Evolutionary conservation across 2,888 invertebrate species (phyloP), one percentile per base, ranked within the genome.

Genomic region (Candidula unifasciata): DNA sequence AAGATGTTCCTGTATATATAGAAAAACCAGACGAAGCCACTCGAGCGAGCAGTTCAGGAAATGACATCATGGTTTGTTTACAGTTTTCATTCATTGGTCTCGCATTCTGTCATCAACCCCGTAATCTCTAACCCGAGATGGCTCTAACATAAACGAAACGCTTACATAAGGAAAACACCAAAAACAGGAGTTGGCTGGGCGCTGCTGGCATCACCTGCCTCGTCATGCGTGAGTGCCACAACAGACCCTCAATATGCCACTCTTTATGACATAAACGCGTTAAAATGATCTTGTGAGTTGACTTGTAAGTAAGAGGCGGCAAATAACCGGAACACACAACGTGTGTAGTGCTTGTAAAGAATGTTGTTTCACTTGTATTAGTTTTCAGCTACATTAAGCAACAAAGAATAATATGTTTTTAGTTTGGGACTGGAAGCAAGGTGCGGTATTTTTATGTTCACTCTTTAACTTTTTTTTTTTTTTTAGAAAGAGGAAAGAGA

Each of bases 281-380:
- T 71, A 35, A 80, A 80, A 71, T 71, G 80, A 71, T 71, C 52
- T 68, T 37, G 37, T n/a, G 57, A 54, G 69, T 71, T 30, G 57
- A 35, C 71, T 44, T 80, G 52, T 71, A 71, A 80, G 71, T 71
- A 30, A 71, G 54, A 10, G 35, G 57, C n/a, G 71, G 21, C 71
- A 71, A 71, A 80, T 80, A 52, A 80, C 80, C 71, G 69, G 80
- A 71, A 80, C 80, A 80, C 80, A 80, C 80, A 80, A 69, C 69
- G 71, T 71, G 80, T 37, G 57, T 30, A 18, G 69, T 30, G 57
- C n/a, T 33, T 35, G 71, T 18, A 21, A 30, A 3, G 16, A 13
- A 57, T 80, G 71, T 71, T 71, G 16, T 27, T 3, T 2, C 3
- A 35, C 18, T n/a, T 80, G 57, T 80, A 80, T 71, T 80, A 80